Evolutionary conservation across 2,113 vertebrate species (phyloP).

Genomic region (Galeopterus variegatus): DNA sequence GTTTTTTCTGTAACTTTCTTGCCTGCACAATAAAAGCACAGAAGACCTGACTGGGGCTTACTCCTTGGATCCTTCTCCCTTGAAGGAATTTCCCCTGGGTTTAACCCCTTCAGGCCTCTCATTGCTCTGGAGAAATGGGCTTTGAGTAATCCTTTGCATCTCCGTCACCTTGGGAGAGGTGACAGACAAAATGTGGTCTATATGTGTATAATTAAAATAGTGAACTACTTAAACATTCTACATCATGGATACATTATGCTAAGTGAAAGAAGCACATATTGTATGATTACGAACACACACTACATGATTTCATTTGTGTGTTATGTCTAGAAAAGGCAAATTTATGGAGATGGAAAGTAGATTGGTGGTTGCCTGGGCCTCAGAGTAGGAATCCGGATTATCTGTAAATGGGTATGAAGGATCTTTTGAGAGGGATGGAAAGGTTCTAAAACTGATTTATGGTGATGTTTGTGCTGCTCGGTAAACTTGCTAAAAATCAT

Average conservation of each 20-base stretch:
- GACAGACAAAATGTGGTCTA: not conserved
- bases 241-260: not conserved
- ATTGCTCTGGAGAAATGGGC: no score
- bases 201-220: not conserved
- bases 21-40: no score
- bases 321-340: not conserved
- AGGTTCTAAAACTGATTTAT: not conserved
- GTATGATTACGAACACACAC: not conserved
- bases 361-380: not conserved
- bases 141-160: no score
- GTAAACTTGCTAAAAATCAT: conserved; percentile 7
- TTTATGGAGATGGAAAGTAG: not conserved
- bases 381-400: not conserved
- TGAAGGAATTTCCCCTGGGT: no score
- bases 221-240: not conserved
- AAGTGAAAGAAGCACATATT: not conserved
- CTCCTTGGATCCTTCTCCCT: no score
- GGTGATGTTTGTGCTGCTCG: not conserved
- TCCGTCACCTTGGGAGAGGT: no score
- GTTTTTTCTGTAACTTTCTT: no score
- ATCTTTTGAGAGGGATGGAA: not conserved
- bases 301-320: not conserved
- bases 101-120: no score
- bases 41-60: no score
- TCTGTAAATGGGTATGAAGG: not conserved